These are phyloP conservation scores for Cherax destructor DNA, from an alignment of 1,140 invertebrate genomes.

Conservation along the genomic window DNA sequence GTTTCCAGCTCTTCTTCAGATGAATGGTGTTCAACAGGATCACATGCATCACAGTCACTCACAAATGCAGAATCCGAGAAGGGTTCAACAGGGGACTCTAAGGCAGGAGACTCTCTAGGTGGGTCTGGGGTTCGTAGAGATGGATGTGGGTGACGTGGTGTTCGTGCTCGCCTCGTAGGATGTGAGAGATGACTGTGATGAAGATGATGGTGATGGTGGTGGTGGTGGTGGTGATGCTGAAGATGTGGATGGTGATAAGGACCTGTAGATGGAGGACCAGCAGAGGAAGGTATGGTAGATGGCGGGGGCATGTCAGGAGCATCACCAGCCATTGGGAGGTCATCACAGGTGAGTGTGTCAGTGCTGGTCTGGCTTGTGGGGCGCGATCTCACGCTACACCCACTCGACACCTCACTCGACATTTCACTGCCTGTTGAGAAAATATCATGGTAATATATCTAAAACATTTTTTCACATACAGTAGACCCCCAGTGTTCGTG, in stretches of 20 bases:
- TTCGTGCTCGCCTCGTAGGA: conserved; percentile 37
- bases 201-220: conserved; percentile 40
- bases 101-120: conserved; percentile 55
- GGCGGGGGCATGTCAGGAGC: conserved; percentile 62
- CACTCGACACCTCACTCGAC: conserved; percentile 71
- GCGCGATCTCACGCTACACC: conserved; percentile 71
- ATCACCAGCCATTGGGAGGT: conserved; percentile 65
- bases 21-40: conserved; percentile 71
- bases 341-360: conserved; percentile 71
- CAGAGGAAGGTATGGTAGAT: conserved; percentile 40
- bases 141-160: conserved; percentile 61
- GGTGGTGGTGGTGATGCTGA: conserved; percentile 37
- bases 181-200: conserved; percentile 56
- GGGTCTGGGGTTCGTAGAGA: conserved; percentile 57
- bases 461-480: background rate
- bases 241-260: conserved; percentile 38
- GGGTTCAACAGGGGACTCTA: conserved; percentile 56
- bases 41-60: conserved; percentile 69
- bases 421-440: conserved; percentile 70
- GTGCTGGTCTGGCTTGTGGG: conserved; percentile 72
- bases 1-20: conserved; percentile 72
- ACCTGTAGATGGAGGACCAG: conserved; percentile 16
- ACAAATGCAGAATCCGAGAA: conserved; percentile 65
- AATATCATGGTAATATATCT: background rate
- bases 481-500: too few species aligned